Percentiles rank a stretch among this genome's conserved stretches.
Conservation (phyloP, 2,888 invertebrate genomes). For the Rugalucina vietnamica region DNA sequence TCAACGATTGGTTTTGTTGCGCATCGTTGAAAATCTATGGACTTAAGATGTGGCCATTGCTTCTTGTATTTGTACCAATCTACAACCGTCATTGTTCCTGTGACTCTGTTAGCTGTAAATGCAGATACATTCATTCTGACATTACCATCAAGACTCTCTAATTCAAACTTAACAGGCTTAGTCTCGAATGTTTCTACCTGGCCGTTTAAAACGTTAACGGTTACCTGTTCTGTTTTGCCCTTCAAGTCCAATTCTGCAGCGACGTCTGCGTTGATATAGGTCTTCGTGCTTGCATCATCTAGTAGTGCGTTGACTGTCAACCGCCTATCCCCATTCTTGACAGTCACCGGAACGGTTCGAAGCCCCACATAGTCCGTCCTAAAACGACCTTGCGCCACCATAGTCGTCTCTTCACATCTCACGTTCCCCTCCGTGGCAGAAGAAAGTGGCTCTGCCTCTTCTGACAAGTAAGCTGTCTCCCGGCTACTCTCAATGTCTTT, state of each 20-base stretch:
- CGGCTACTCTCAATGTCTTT: background rate
- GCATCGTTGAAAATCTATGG: conserved; percentile 38
- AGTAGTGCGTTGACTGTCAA: conserved; percentile 49
- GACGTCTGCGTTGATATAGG: too few relatives aligned
- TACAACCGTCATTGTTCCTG: conserved; percentile 30
- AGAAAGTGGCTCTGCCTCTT: background rate
- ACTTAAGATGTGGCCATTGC: conserved; percentile 43
- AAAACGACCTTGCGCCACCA: conserved; percentile 10
- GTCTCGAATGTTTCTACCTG: conserved; percentile 29
- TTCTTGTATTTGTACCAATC: conserved; percentile 38
- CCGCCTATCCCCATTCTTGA: conserved; percentile 12
- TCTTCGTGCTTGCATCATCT: conserved; percentile 54
- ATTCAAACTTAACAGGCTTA: conserved; percentile 22
- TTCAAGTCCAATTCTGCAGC: conserved; percentile 39
- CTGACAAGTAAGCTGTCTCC: background rate
- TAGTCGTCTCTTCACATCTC: background rate
- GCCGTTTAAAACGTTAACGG: conserved; percentile 33
- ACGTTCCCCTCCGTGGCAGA: conserved; percentile 8
- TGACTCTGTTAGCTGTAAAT: conserved; percentile 43
- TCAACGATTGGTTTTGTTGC: conserved; percentile 10
- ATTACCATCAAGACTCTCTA: conserved; percentile 32
- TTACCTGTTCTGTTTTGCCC: conserved; percentile 18
- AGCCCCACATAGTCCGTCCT: too few relatives aligned
- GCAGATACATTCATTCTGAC: conserved; percentile 5
- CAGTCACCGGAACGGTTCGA: conserved; percentile 42